Percentiles rank a stretch among this genome's conserved stretches.
Evolutionary conservation across 2,113 vertebrate genomes (phyloP).

Genomic region (Peromyscus leucopus): DNA sequence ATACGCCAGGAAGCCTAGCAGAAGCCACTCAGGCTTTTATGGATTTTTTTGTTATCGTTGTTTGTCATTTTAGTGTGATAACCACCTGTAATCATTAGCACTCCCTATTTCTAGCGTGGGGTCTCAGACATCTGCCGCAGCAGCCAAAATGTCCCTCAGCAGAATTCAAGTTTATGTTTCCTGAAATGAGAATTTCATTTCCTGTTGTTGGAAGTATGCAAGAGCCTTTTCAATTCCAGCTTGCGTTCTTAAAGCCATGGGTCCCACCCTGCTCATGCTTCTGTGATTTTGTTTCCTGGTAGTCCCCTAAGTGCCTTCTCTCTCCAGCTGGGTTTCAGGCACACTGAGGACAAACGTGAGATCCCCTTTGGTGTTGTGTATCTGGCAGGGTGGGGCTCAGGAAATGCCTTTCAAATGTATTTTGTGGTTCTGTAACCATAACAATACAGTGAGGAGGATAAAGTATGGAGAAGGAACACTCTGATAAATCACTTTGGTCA

Average conservation of each 20-base stretch:
- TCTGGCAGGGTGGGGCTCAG: neutral
- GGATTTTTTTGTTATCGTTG: slow-evolving; percentile 20
- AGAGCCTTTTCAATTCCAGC: slow-evolving; percentile 2
- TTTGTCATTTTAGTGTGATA: slow-evolving; percentile 78
- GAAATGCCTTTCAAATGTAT: slow-evolving; percentile 40
- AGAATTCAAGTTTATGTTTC: slow-evolving; percentile 65
- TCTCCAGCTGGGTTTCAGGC: slow-evolving; percentile 42
- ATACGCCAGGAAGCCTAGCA: slow-evolving; percentile 46
- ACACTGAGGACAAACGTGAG: slow-evolving; percentile 16
- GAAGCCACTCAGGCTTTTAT: slow-evolving; percentile 76
- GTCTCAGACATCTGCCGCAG: slow-evolving; percentile 75
- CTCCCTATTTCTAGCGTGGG: slow-evolving; percentile 65
- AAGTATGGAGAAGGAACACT: neutral
- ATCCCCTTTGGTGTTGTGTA: slow-evolving; percentile 40
- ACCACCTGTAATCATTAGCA: slow-evolving; percentile 81
- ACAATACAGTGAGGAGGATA: slow-evolving; percentile 48
- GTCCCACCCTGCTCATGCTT: neutral
- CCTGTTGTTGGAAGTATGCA: slow-evolving; percentile 64
- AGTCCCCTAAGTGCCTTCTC: neutral
- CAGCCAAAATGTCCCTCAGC: slow-evolving; percentile 66
- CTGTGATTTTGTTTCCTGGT: neutral
- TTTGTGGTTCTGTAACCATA: slow-evolving; percentile 61
- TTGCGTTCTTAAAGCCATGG: neutral
- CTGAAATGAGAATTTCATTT: slow-evolving; percentile 75
- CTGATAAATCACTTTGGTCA: slow-evolving; percentile 40